These are phyloP conservation scores for Thymelicus sylvestris DNA, from an alignment of 2,888 invertebrate genomes.

Conservation along the genomic window DNA sequence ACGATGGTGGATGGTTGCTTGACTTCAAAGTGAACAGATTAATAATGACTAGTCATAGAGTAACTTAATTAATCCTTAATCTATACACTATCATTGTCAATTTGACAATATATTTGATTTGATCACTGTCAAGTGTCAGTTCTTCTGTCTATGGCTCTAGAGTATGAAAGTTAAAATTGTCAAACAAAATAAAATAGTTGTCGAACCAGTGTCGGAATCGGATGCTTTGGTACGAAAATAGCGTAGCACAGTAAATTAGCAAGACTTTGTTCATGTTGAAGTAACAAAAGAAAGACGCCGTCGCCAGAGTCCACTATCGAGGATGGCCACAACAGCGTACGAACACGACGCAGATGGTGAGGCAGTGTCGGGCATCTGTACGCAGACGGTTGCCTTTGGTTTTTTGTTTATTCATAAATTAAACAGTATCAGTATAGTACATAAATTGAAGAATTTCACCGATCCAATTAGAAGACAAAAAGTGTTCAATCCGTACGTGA, in stretches of 20 bases:
- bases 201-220: conserved; percentile 5
- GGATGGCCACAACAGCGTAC: conserved; percentile 73
- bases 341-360: conserved; percentile 78
- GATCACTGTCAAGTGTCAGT: too few relatives aligned
- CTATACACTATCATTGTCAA: too few relatives aligned
- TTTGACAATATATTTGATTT: too few relatives aligned
- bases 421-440: not conserved
- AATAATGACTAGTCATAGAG: too few relatives aligned
- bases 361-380: conserved; percentile 39
- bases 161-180: too few relatives aligned
- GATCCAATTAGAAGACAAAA: conserved; percentile 6
- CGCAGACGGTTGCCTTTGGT: conserved; percentile 9
- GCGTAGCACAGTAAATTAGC: conserved; percentile 10
- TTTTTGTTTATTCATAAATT: conserved; percentile 29
- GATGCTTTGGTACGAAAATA: conserved; percentile 17
- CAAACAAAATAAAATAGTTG: conserved; percentile 32
- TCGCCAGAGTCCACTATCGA: conserved; percentile 17
- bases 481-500: not conserved
- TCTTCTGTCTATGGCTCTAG: too few relatives aligned
- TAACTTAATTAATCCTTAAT: too few relatives aligned
- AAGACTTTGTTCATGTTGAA: conserved; percentile 39
- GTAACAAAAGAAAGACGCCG: conserved; percentile 12
- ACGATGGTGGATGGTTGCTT: too few relatives aligned
- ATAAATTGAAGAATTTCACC: conserved; percentile 24
- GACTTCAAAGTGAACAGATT: too few relatives aligned